A percentile compares a stretch with the other conserved stretches of the same genome.
phyloP scores from a whole-genome alignment of 2,113 vertebrate species.

The Ahaetulla prasina region DNA sequence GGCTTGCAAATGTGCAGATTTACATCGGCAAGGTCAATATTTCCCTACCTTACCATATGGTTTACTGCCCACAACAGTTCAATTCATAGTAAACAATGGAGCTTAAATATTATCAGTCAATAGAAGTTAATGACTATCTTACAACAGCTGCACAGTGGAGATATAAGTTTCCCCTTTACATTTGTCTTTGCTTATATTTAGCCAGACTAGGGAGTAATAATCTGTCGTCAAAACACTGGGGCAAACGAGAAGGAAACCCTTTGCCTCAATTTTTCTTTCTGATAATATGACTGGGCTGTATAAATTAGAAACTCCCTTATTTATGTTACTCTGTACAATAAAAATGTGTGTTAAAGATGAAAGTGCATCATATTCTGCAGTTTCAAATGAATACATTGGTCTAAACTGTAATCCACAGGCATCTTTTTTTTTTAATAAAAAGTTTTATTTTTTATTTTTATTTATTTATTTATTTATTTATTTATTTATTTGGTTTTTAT shows the following conservation, averaged over 20 bases:
- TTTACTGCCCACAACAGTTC: conserved; percentile 13
- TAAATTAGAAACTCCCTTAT: not conserved
- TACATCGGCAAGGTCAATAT: not conserved
- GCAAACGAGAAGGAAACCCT: not conserved
- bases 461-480: too few species aligned
- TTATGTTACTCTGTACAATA: not conserved
- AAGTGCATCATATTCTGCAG: not conserved
- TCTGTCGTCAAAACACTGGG: not conserved
- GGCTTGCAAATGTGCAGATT: not conserved
- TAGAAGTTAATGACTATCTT: conserved; percentile 5
- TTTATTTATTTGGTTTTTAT: too few species aligned
- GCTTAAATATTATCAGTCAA: not conserved
- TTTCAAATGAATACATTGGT: not conserved
- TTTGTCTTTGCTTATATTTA: not conserved
- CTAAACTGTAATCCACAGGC: not conserved
- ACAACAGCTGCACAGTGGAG: conserved; percentile 9
- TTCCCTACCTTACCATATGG: conserved; percentile 1
- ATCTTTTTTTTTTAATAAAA: too few species aligned
- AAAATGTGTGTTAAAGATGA: not conserved
- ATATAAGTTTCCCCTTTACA: not conserved
- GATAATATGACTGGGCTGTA: not conserved
- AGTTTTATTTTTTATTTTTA: too few species aligned
- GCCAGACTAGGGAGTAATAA: not conserved
- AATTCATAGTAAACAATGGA: not conserved
- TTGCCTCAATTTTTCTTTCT: not conserved